phyloP scores from a whole-genome alignment of 2,797 vertebrate species.

The Galaxias olidus region DNA sequence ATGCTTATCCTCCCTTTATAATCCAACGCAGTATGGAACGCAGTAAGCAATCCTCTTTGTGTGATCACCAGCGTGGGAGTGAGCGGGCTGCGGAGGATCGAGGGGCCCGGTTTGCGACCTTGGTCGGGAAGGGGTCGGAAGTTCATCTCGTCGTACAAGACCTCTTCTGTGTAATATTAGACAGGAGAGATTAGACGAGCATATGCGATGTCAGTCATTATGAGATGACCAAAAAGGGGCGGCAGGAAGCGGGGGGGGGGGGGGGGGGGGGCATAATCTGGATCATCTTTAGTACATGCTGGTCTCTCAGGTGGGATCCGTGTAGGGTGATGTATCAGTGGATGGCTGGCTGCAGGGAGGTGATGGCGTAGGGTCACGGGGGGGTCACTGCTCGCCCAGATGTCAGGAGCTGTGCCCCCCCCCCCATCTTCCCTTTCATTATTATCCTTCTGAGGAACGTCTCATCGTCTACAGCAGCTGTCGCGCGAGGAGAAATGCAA shows the following conservation, averaged over 20 bases:
- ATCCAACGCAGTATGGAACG: conserved; percentile 17
- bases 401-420: conserved; percentile 2
- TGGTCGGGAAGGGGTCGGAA: background rate
- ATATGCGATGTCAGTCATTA: background rate
- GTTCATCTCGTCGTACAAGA: background rate
- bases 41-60: conserved; percentile 29
- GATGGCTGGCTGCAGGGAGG: background rate
- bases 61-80: background rate
- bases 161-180: background rate
- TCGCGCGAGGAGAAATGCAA: background rate
- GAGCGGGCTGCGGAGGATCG: background rate
- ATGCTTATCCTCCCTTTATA: background rate
- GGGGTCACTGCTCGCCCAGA: conserved; percentile 1
- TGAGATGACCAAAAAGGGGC: background rate
- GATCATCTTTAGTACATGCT: background rate
- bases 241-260: too few relatives aligned
- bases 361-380: background rate
- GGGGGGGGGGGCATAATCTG: background rate
- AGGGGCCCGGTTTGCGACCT: background rate
- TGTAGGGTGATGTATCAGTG: background rate
- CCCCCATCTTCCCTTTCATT: background rate
- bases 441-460: conserved; percentile 7
- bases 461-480: conserved; percentile 15
- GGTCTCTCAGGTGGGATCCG: background rate
- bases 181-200: background rate